Evolutionary conservation across 2,888 invertebrate genomes (phyloP), one percentile per base, ranked within the genome.

Genomic region (Silvanus unidentatus): DNA sequence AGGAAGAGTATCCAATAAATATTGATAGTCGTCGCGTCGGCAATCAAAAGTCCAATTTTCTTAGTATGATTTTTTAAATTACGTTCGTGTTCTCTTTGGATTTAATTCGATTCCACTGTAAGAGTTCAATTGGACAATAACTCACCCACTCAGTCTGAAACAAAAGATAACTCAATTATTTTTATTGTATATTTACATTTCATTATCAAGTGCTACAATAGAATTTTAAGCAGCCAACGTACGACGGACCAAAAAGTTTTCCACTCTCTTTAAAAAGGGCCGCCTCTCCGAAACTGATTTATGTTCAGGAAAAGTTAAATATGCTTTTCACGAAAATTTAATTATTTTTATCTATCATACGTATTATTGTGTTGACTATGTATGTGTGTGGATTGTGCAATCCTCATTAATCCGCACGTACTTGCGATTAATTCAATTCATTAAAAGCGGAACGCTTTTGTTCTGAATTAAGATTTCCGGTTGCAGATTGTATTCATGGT

Each of bases 171-270:
- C 41, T 47, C 43, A 44, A 47, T 50, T 50, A 50, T 43, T 45
- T 45, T 43, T 43, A 43, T 43, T 47, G 49, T 47, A 45, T 48
- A 47, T 49, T 49, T 49, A 49, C 49, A 46, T 49, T 46, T 49
- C 49, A 43, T 44, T 37, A 43, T 28, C 12, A 14, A 15, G 13
- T 27, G 42, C 22, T 15, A 27, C 32, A n/a, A 16, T 22, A 16
- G 42, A 42, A 42, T 42, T 34, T 42, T 42, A 42, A 42, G 16
- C 16, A 35, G 16, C 6, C 3, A 12, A n/a, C 32, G 32, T 22
- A 22, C 22, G 3, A 22, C 22, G 22, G 22, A 8, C 22, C 4
- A 22, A 22, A 22, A 22, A 22, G 22, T 22, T 22, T 22, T 22
- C 8, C 22, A 22, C 22, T 22, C 22, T 22, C 22, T 22, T 22